Percentiles rank a stretch among this genome's conserved stretches.
Evolutionary conservation across 2,888 invertebrate species (phyloP).

Genomic region (Emmelina monodactyla): DNA sequence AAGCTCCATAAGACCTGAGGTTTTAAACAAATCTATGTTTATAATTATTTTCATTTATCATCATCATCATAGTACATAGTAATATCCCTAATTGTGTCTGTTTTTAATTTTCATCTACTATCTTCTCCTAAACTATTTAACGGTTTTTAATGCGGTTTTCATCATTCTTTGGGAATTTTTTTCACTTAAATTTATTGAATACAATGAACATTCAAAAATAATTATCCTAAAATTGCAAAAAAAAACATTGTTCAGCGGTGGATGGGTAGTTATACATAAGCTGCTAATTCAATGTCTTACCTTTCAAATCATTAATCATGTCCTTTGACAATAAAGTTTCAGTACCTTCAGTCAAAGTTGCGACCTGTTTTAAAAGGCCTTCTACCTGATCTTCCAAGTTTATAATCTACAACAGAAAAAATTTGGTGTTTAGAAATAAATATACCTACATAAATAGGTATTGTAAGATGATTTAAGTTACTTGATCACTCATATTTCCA

Average conservation of each 20-base stretch:
- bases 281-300: neutral
- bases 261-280: neutral
- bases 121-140: too few relatives aligned
- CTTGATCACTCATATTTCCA: constrained; percentile 31
- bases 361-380: neutral
- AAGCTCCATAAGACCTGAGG: constrained; percentile 38
- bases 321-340: neutral
- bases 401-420: neutral
- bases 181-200: too few relatives aligned
- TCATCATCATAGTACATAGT: too few relatives aligned
- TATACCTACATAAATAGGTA: too few relatives aligned
- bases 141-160: too few relatives aligned
- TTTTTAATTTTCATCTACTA: too few relatives aligned
- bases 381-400: neutral
- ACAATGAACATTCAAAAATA: neutral
- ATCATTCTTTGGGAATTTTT: too few relatives aligned
- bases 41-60: too few relatives aligned
- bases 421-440: too few relatives aligned
- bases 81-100: too few relatives aligned
- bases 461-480: constrained; percentile 18
- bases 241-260: neutral
- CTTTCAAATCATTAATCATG: neutral
- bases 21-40: neutral
- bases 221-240: neutral
- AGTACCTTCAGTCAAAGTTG: neutral